Conservation (phyloP, 92 coral and sea anemone genomes). For the Phenganax marumi region DNA sequence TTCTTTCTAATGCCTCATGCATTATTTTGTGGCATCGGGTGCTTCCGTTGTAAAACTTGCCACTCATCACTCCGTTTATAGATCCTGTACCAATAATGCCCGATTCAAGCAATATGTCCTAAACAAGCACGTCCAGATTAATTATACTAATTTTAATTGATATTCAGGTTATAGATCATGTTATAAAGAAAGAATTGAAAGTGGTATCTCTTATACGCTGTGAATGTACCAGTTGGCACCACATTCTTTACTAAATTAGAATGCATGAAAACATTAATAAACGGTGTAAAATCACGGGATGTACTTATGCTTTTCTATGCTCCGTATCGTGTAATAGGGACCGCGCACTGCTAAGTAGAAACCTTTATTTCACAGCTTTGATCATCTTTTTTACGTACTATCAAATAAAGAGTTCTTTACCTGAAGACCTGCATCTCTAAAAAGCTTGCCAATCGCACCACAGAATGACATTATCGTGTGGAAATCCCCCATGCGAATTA, state of each 20-base stretch:
- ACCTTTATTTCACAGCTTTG: neutral
- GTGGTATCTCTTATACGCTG: neutral
- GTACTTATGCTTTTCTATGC: too few species aligned
- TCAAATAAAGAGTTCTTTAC: neutral
- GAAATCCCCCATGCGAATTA: constrained; percentile 43
- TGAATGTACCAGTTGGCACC: neutral
- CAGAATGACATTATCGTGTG: constrained; percentile 39
- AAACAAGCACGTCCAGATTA: neutral
- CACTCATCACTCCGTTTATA: constrained; percentile 27
- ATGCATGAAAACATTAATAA: too few species aligned
- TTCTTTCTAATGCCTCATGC: constrained; percentile 22
- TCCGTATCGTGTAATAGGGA: neutral
- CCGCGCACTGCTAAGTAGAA: neutral
- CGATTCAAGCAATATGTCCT: constrained; percentile 28
- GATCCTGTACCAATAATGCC: constrained; percentile 26
- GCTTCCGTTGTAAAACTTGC: constrained; percentile 28
- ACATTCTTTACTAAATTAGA: too few species aligned
- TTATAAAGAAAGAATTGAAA: too few species aligned
- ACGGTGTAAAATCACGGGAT: too few species aligned
- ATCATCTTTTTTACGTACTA: neutral
- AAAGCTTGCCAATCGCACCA: constrained; percentile 33
- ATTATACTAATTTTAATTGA: too few species aligned
- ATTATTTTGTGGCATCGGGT: constrained; percentile 22
- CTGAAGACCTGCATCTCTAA: constrained; percentile 51
- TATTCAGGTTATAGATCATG: too few species aligned